Conservation (phyloP, 2,113 vertebrate species). For the Archocentrus centrarchus region DNA sequence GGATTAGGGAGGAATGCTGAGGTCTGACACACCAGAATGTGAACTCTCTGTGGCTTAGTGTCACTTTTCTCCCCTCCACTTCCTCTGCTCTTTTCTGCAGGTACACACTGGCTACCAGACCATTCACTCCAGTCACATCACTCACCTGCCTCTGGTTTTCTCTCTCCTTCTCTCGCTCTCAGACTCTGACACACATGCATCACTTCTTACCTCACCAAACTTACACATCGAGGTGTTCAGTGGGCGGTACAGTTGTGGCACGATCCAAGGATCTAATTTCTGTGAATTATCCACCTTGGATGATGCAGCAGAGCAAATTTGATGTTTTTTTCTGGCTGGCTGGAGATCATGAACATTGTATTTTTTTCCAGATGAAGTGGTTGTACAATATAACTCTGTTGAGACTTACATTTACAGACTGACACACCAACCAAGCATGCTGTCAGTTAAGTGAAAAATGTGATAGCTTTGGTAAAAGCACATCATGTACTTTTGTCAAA, state of each 20-base stretch:
- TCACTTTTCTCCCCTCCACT: constrained; percentile 49
- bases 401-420: constrained; percentile 14
- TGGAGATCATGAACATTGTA: constrained; percentile 59
- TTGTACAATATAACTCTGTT: constrained; percentile 25
- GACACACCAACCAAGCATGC: not conserved
- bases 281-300: constrained; percentile 68
- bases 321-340: constrained; percentile 68
- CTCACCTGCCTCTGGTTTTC: constrained; percentile 36
- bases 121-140: constrained; percentile 46
- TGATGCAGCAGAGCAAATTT: constrained; percentile 68
- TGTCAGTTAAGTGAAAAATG: constrained; percentile 38
- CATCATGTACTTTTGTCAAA: constrained; percentile 14
- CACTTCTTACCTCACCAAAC: constrained; percentile 27
- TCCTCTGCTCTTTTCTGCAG: constrained; percentile 38
- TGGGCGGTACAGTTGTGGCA: constrained; percentile 47
- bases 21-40: constrained; percentile 65
- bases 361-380: constrained; percentile 71
- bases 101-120: constrained; percentile 20
- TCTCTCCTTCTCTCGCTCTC: not conserved
- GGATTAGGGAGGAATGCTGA: constrained; percentile 68
- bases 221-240: constrained; percentile 43
- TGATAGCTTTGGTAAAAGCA: constrained; percentile 23
- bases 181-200: constrained; percentile 15
- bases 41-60: constrained; percentile 64
- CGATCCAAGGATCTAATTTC: constrained; percentile 45